Evolutionary conservation across 92 coral and sea anemone genomes (phyloP), one percentile per base, ranked within the genome.

Genomic region (Porites lobata): DNA sequence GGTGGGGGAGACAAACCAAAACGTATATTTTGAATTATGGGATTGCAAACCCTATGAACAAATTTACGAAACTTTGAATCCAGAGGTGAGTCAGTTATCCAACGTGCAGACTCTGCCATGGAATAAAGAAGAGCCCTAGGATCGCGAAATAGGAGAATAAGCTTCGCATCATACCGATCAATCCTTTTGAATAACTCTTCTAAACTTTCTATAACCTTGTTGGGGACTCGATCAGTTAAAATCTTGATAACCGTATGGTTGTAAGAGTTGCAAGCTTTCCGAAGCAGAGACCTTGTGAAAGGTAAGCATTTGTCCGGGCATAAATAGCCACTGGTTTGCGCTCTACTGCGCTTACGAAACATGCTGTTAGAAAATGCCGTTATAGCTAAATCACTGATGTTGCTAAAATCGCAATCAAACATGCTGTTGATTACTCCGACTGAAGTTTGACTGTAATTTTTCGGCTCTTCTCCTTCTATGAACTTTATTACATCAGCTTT

Each of bases 61-160:
- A n/a, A 64, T 79, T 2, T 10, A 10, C 43, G 84, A 21, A 81
- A 81, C 2, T 22, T 54, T 50, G 66, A 58, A 19, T 63, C 76
- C 22, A 29, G 18, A 29, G 47, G 47, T 38, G 47, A 38, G 5
- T 38, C 47, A 38, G 47, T 52, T 26, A 72, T 43, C 77, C 93
- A 90, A n/a, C 79, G 9, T 10, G 17, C 90, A 1, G 72, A 76
- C 5, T 64, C 73, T 21, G 52, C 75, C 93, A 78, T 70, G 38
- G 93, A 90, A 8, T 66, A 62, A 19, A 85, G 57, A 8, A 90
- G 56, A 1, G 93, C 93, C 21, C 93, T 88, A 9, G 93, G 93
- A 19, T 90, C 93, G 13, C 93, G 93, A 50, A 84, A 81, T 51
- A 90, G 72, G 67, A 85, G 80, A 5, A 90, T 12, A 1, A 90